A percentile compares a stretch with the other conserved stretches of the same genome.
Conservation (phyloP, 2,888 invertebrate species). For the Phasia obesa region DNA sequence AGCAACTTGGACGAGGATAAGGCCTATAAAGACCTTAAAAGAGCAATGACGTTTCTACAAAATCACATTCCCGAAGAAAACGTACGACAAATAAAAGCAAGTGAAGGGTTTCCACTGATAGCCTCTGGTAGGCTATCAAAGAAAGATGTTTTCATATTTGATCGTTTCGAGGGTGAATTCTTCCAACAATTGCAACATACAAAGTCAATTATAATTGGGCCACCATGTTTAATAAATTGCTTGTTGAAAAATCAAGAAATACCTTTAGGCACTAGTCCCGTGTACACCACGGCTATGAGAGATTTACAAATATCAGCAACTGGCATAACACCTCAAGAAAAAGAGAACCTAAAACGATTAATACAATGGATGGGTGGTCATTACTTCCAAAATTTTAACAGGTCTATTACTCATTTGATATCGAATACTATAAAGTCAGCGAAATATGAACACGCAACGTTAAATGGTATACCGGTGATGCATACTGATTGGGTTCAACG, state of each 20-base stretch:
- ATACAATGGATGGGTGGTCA: slow-evolving; percentile 91
- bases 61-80: slow-evolving; percentile 78
- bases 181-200: slow-evolving; percentile 86
- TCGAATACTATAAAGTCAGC: slow-evolving; percentile 89
- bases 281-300: slow-evolving; percentile 92
- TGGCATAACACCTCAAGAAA: slow-evolving; percentile 83
- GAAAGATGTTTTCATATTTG: slow-evolving; percentile 90
- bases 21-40: slow-evolving; percentile 71
- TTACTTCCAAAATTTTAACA: slow-evolving; percentile 86
- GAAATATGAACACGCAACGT: slow-evolving; percentile 86
- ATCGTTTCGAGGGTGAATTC: slow-evolving; percentile 88
- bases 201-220: slow-evolving; percentile 91
- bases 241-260: slow-evolving; percentile 88
- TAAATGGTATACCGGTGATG: slow-evolving; percentile 87
- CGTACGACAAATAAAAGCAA: slow-evolving; percentile 86
- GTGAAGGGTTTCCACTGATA: slow-evolving; percentile 83
- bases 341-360: slow-evolving; percentile 85
- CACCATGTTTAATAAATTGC: slow-evolving; percentile 90
- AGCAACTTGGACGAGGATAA: slow-evolving; percentile 62
- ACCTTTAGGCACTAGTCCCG: slow-evolving; percentile 89
- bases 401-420: slow-evolving; percentile 90
- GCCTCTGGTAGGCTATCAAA: slow-evolving; percentile 85
- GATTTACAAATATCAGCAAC: slow-evolving; percentile 87
- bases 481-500: slow-evolving; percentile 90
- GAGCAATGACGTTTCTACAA: slow-evolving; percentile 74